Evolutionary conservation across 2,797 vertebrate genomes (phyloP), one percentile per base, ranked within the genome.

Genomic region (Sciurus vulgaris): DNA sequence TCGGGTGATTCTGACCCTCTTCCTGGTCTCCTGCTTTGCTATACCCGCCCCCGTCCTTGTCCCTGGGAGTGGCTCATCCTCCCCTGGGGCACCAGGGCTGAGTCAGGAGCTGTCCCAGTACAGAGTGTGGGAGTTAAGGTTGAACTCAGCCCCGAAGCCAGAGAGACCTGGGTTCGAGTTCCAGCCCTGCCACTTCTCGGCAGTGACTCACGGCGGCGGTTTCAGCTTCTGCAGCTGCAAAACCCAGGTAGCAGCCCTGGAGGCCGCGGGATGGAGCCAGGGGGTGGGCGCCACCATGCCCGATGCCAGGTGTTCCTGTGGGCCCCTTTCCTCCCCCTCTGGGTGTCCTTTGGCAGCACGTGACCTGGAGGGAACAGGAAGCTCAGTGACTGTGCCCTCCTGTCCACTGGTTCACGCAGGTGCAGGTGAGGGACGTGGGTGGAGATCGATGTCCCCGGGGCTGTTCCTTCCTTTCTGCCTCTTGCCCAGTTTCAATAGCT

Each of bases 181-280:
- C 74, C 69, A 65, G 30, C 30, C 22, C 49, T 78, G 77, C 4
- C 41, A 30, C 81, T 90, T 85, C 83, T 67, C 95, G 93, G n/a
- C 59, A 33, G 81, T 82, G 96, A 96, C 70, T 97, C 96, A 95
- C 2, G 7, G 49, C 63, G 3, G 1, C 51, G 87, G 96, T 86
- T 91, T 96, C 89, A 93, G 95, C 82, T 33, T 94, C 69, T 51
- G 65, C 24, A 77, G 18, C 86, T 91, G 61, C 49, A 30, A 63
- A 86, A 74, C 0, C 4, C 44, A 44, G 70, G 61, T 61, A 51
- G 41, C 14, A 18, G 15, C 5, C 4, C 38, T 59, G 5, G 7
- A 1, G 12, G 35, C 76, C 44, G n/a, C 5, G 8, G 70, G 0
- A 18, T 47, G 12, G 22, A 33, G 18, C 38, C 38, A 74, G 56